Base-by-base conservation (phyloP, 2,888 invertebrate species). In the Fragum fragum region DNA sequence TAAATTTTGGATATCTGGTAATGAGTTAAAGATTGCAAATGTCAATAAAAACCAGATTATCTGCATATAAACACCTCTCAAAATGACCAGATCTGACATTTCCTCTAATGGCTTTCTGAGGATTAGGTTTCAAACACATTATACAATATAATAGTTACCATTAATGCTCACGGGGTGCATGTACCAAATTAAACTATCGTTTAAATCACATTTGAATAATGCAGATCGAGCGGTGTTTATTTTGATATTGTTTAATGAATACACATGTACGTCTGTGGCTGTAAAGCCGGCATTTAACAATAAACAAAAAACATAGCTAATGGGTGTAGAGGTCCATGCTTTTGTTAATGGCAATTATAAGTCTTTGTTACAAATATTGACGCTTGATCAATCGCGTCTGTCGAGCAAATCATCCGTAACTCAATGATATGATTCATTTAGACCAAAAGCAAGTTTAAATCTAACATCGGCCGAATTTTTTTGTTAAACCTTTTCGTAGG, bases 181-280 rank as follows among this genome's bases (percentile, higher is more conserved):
- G 23, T 21, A 29, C 39, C 63, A 32, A 47, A 85, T 85, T 77
- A 80, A 77, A 73, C 53, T 73, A 80, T 85, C 85, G 80, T 83
- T 83, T 71, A 47, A 47, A 3, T 18, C 47, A 14, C 47, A 18
- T 47, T 47, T 47, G 47, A 14, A 47, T 47, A n/a, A 47, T 47
- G 47, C 18, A 18, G 47, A 47, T 3, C 14, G 47, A n/a, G 7
- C 47, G 71, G 74, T 81, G 81, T 85, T 85, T 81, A 81, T 85
- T 81, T 81, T 39, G 68, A 63, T 73, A 76, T 55, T 69, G 28
- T 76, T 74, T 79, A 72, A 81, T 81, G 71, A 69, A 77, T 81
- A 70, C 39, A 63, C 42, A 73, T 81, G 80, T 57, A 77, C 79
- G 63, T 36, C 61, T 73, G 57, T 66, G 52, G 39, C 42, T 42